Evolutionary conservation across 2,113 vertebrate species (phyloP).

Genomic region (Todiramphus saurophagus): DNA sequence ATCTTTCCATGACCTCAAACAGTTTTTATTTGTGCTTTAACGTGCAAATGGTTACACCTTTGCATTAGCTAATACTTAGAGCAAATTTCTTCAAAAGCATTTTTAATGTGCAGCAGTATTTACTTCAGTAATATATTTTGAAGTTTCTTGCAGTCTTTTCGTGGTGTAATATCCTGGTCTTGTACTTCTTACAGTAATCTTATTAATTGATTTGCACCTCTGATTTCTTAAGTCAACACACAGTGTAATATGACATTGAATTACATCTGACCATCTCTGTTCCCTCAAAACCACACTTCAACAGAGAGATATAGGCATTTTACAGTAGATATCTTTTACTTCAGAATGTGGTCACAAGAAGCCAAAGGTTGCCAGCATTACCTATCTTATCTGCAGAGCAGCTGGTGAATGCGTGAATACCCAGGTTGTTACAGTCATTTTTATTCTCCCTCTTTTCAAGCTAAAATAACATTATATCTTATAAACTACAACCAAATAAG

Average conservation of each 20-base stretch:
- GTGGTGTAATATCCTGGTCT: neutral
- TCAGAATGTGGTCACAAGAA: neutral
- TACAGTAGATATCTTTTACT: neutral
- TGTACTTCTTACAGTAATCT: neutral
- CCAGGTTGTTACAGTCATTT: neutral
- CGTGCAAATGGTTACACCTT: neutral
- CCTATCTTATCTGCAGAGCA: neutral
- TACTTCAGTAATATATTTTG: neutral
- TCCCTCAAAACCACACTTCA: neutral
- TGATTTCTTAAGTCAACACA: neutral
- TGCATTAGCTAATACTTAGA: neutral
- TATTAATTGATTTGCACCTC: neutral
- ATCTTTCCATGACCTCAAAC: neutral
- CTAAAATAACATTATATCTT: slow-evolving; percentile 20
- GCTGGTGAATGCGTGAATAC: neutral
- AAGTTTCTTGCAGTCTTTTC: neutral
- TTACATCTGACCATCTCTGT: neutral
- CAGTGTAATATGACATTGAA: neutral
- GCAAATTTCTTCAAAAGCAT: neutral
- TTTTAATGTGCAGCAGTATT: neutral
- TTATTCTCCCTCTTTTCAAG: slow-evolving; percentile 15
- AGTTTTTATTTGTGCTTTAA: neutral
- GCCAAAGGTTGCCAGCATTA: neutral
- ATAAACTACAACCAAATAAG: slow-evolving; percentile 12
- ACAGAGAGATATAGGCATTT: neutral